Conservation (phyloP, 2,113 vertebrate species). For the Gymnarchus niloticus region DNA sequence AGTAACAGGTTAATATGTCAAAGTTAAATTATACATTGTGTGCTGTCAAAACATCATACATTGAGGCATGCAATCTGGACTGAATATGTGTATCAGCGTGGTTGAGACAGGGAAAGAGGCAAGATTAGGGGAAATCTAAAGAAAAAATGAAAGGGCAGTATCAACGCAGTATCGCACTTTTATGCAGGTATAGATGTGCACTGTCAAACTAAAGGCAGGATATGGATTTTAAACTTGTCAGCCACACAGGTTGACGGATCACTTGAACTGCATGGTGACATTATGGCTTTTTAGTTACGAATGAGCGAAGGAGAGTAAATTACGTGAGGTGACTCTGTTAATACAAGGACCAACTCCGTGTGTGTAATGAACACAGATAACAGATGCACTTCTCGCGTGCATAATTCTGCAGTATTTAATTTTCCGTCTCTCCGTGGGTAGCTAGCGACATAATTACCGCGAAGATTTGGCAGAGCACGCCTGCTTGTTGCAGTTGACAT, state of each 20-base stretch:
- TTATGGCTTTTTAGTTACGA: not conserved
- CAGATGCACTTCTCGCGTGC: not conserved
- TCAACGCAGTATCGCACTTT: no score
- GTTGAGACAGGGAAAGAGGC: not conserved
- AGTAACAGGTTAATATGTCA: not conserved
- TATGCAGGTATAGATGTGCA: not conserved
- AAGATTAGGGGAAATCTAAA: not conserved
- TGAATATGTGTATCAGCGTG: not conserved
- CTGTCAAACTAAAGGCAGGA: not conserved
- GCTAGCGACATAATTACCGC: not conserved
- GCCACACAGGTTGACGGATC: not conserved
- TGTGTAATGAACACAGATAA: not conserved
- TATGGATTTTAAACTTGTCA: not conserved
- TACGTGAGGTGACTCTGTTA: not conserved
- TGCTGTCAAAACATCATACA: not conserved
- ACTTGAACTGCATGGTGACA: no score
- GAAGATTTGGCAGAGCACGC: not conserved
- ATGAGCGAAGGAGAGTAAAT: not conserved
- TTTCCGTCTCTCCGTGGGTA: not conserved
- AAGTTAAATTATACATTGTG: not conserved
- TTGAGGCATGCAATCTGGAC: not conserved
- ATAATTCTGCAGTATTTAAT: conserved; percentile 18
- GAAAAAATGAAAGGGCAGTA: no score
- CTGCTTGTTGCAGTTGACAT: not conserved
- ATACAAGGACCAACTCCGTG: not conserved